A percentile compares a stretch with the other conserved stretches of the same genome.
Evolutionary conservation across 2,888 invertebrate genomes (phyloP).

Genomic region (Ophion ellenae): DNA sequence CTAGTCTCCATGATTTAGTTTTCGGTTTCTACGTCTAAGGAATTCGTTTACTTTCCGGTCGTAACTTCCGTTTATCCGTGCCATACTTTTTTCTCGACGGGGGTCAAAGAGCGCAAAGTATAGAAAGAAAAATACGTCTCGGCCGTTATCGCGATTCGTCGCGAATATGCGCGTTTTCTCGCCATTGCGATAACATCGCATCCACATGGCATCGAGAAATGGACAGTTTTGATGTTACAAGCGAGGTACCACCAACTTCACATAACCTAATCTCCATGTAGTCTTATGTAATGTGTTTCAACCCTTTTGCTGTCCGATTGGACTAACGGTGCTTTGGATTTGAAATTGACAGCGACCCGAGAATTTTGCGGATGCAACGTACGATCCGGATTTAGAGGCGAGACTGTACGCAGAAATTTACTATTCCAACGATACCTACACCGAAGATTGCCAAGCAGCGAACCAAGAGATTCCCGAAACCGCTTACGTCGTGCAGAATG

Average conservation of each 20-base stretch:
- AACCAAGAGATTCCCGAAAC: constrained; percentile 5
- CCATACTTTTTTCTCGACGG: not conserved
- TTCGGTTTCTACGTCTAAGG: too few species aligned
- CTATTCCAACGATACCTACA: constrained; percentile 71
- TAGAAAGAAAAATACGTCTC: not conserved
- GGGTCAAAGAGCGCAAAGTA: not conserved
- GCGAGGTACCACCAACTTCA: constrained; percentile 33
- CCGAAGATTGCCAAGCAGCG: constrained; percentile 34
- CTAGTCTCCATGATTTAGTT: too few species aligned
- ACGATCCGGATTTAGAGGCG: constrained; percentile 73
- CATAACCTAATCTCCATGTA: constrained; percentile 22
- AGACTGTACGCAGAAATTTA: constrained; percentile 78
- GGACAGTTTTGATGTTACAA: constrained; percentile 49
- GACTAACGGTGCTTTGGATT: not conserved
- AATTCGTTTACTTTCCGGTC: not conserved
- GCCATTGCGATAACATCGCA: not conserved
- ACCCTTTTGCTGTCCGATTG: not conserved
- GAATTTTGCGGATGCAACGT: constrained; percentile 34
- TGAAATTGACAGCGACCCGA: constrained; percentile 32
- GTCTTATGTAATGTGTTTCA: constrained; percentile 46
- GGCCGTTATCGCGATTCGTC: too few species aligned
- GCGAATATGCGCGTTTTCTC: not conserved
- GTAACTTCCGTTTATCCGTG: not conserved
- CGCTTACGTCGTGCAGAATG: too few species aligned
- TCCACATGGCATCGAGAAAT: constrained; percentile 54